A percentile compares a stretch with the other conserved stretches of the same genome.
Evolutionary conservation across 2,888 invertebrate species (phyloP).

Genomic region (Oscheius sp.): DNA sequence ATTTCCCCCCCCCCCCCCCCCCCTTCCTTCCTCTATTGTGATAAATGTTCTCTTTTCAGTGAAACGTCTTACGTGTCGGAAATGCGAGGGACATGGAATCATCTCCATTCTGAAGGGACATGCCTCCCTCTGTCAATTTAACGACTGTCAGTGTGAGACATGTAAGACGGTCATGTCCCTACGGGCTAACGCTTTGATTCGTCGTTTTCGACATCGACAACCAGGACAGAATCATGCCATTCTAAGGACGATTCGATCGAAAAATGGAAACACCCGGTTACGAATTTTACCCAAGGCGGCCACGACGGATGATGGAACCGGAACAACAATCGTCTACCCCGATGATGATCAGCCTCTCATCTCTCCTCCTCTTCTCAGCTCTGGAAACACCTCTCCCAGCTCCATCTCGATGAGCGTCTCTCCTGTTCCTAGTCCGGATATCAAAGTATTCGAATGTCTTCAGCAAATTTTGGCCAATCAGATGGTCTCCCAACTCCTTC

Average conservation of each 20-base stretch:
- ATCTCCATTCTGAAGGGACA: constrained; percentile 60
- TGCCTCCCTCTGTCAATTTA: constrained; percentile 60
- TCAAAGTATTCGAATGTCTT: constrained; percentile 16
- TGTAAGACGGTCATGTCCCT: constrained; percentile 59
- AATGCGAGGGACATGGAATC: constrained; percentile 65
- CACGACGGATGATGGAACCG: constrained; percentile 12
- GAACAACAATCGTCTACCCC: constrained; percentile 35
- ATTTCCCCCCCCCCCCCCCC: no score
- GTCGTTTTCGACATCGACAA: constrained; percentile 58
- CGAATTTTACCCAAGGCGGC: constrained; percentile 46
- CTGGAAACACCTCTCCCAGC: constrained; percentile 3
- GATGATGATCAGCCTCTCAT: neutral
- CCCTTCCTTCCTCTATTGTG: no score
- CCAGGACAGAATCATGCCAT: constrained; percentile 47
- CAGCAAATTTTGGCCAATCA: constrained; percentile 21
- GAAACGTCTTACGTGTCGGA: constrained; percentile 61
- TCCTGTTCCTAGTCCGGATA: constrained; percentile 14
- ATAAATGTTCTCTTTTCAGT: no score
- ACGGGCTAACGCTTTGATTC: constrained; percentile 59
- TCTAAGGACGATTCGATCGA: constrained; percentile 48
- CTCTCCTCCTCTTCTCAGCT: neutral
- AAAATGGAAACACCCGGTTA: constrained; percentile 56
- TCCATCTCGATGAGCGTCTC: neutral
- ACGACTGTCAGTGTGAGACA: constrained; percentile 56
- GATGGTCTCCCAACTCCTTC: constrained; percentile 16